Evolutionary conservation across 2,888 invertebrate genomes (phyloP).

Genomic region (Resseliella maxima): DNA sequence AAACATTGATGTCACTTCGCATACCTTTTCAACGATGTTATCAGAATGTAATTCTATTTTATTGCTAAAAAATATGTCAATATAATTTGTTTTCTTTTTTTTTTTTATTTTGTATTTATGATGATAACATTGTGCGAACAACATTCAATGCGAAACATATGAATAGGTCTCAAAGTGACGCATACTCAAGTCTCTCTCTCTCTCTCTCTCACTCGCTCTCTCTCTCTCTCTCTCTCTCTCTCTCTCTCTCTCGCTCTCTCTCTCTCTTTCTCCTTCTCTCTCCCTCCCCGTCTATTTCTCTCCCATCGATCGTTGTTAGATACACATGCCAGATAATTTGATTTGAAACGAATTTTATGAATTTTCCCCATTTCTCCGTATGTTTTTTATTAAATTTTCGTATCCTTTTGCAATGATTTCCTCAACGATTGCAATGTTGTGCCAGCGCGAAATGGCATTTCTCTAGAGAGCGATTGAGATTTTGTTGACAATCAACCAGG

Average conservation of each 20-base stretch:
- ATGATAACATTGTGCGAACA: background rate
- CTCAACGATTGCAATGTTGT: background rate
- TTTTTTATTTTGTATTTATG: background rate
- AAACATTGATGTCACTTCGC: background rate
- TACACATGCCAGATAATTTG: constrained; percentile 12
- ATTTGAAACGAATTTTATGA: constrained; percentile 34
- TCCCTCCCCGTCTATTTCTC: no score
- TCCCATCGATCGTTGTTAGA: constrained; percentile 27
- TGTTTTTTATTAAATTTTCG: constrained; percentile 21
- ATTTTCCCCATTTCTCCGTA: background rate
- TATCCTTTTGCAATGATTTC: background rate
- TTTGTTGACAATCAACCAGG: constrained; percentile 53
- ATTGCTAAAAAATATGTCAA: constrained; percentile 38
- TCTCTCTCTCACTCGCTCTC: no score
- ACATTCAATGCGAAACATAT: background rate
- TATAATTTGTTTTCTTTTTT: constrained; percentile 15
- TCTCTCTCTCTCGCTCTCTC: no score
- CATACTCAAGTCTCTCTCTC: background rate
- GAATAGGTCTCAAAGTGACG: background rate
- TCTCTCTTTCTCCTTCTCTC: no score
- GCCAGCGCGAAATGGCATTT: background rate
- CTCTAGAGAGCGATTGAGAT: constrained; percentile 43
- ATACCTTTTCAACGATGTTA: constrained; percentile 39
- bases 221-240: no score
- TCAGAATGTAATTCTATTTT: constrained; percentile 51